Evolutionary conservation across 2,888 invertebrate species (phyloP), one percentile per base, ranked within the genome.

Genomic region (Tinea trinotella): DNA sequence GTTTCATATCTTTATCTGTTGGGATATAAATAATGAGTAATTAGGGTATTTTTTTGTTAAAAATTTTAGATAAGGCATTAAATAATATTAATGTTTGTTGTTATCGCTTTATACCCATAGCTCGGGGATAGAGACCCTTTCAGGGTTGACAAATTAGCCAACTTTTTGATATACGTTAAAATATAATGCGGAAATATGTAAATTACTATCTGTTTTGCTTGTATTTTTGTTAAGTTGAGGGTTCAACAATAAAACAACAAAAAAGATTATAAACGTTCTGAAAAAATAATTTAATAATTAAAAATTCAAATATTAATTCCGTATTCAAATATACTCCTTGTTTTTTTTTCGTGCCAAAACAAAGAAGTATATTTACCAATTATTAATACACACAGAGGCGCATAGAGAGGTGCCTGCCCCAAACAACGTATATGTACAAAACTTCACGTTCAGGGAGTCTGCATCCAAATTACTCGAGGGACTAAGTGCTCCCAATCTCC

Each of bases 381-480:
- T 40, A 15, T n/a, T 40, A 15, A 15, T 12, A 40, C 40, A 40
- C 13, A n/a, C 40, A 40, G 4, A 35, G 13, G 13, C n/a, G 15
- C 12, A 40, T 3, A 40, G 40, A 15, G 40, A 4, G 40, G 30
- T 2, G 30, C n/a, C 24, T 1, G 12, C 72, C 73, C 74, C 71
- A 63, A 65, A 62, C 71, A 64, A 40, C 40, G 40, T 40, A 64
- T 68, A 70, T 76, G 74, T 74, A 74, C 70, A 66, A 68, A 80
- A 81, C 74, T 81, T 77, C 72, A 71, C 74, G 67, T 63, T 67
- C 62, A 67, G 67, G 44, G 44, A 12, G 53, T 20, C 53, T 53
- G 53, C 53, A 53, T 53, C 24, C 53, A 53, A 53, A 53, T 53
- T 44, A 53, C 53, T 44, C 24, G 13, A 15, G 53, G 44, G 53